These are phyloP conservation scores for Luidia sarsii DNA, from an alignment of 53 echinoderm and acorn worm genomes.

Conservation along the genomic window DNA sequence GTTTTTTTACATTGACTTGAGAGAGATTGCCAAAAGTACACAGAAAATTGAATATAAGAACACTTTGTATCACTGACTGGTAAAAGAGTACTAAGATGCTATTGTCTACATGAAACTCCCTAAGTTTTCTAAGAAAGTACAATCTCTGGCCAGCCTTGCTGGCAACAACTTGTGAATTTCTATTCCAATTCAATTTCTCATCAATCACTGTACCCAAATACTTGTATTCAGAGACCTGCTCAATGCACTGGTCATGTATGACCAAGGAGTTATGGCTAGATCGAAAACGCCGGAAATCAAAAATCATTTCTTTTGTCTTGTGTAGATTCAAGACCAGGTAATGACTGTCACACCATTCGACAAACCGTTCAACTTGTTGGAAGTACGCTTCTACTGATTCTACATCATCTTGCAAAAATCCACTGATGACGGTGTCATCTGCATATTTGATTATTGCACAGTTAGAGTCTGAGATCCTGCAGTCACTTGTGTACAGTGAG, in stretches of 20 bases:
- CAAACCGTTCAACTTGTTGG: neutral
- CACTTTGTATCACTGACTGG: slow-evolving; percentile 3
- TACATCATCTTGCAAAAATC: neutral
- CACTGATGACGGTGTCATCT: slow-evolving; percentile 8
- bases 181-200: neutral
- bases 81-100: neutral
- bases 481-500: slow-evolving; percentile 20
- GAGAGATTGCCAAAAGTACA: neutral
- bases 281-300: slow-evolving; percentile 8
- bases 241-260: neutral
- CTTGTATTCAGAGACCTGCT: slow-evolving; percentile 15
- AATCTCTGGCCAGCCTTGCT: slow-evolving; percentile 9
- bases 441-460: slow-evolving; percentile 2
- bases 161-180: neutral
- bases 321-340: neutral
- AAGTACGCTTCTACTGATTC: neutral
- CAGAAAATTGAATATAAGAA: neutral
- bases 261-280: neutral
- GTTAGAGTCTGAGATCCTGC: neutral
- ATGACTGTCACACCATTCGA: slow-evolving; percentile 11
- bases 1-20: too few species aligned
- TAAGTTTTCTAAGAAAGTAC: slow-evolving; percentile 18
- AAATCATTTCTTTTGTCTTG: slow-evolving; percentile 26
- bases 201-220: slow-evolving; percentile 18
- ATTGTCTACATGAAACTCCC: slow-evolving; percentile 4